A percentile compares a stretch with the other conserved stretches of the same genome.
phyloP scores from a whole-genome alignment of 64 coral and sea anemone genomes.

The Catalaphyllia jardinei region DNA sequence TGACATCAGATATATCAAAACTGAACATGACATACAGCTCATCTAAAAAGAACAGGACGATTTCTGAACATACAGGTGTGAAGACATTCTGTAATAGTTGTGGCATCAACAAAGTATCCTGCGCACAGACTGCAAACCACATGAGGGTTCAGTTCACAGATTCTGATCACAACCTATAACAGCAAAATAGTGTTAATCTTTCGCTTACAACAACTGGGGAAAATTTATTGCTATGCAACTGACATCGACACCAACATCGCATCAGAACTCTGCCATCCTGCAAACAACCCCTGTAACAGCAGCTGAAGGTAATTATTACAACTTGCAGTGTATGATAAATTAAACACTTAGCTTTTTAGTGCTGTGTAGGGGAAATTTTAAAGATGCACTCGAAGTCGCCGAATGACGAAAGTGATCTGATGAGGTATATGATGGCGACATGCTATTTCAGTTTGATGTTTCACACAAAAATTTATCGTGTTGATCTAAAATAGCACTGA shows the following conservation, averaged over 20 bases:
- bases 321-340: too few species aligned
- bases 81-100: conserved; percentile 95
- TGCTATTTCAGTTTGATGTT: neutral
- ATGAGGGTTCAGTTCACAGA: conserved; percentile 95
- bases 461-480: neutral
- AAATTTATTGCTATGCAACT: neutral
- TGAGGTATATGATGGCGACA: neutral
- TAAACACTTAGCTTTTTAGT: too few species aligned
- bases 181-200: neutral
- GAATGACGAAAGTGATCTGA: too few species aligned
- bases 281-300: too few species aligned
- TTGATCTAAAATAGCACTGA: neutral
- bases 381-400: too few species aligned
- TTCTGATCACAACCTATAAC: conserved; percentile 77
- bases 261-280: too few species aligned
- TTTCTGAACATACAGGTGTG: conserved; percentile 81
- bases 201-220: neutral
- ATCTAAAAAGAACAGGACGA: neutral
- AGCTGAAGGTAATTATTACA: too few species aligned
- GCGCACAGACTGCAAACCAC: conserved; percentile 98
- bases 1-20: too few species aligned
- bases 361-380: too few species aligned
- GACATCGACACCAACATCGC: too few species aligned
- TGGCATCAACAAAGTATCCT: conserved; percentile 99
- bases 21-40: too few species aligned